Conservation (phyloP, 2,113 vertebrate species). For the Tamias sibiricus region DNA sequence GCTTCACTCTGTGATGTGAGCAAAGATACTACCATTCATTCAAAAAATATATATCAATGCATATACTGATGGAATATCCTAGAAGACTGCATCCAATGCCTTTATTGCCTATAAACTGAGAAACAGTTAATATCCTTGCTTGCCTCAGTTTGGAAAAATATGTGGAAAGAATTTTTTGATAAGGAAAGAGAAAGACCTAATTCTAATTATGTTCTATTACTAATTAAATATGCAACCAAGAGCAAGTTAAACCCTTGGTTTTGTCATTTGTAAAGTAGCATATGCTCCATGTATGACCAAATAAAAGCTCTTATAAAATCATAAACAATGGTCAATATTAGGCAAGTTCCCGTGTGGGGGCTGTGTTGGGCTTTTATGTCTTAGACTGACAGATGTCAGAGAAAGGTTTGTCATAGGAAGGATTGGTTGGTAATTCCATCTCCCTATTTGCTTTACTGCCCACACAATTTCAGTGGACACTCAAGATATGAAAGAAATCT, state of each 20-base stretch:
- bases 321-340: conserved; percentile 3
- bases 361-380: neutral
- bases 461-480: neutral
- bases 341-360: neutral
- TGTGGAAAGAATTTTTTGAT: neutral
- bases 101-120: neutral
- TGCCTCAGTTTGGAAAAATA: neutral
- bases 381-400: neutral
- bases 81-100: neutral
- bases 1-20: neutral
- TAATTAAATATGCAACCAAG: neutral
- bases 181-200: neutral
- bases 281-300: neutral
- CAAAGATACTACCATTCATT: neutral
- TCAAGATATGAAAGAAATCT: conserved; percentile 1
- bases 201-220: neutral
- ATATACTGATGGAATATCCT: neutral
- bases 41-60: neutral
- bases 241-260: neutral
- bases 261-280: neutral
- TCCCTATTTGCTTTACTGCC: neutral
- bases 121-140: neutral
- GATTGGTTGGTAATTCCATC: neutral
- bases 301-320: neutral
- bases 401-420: neutral